phyloP scores from a whole-genome alignment of 1,140 invertebrate species.

The Gryon sp. region DNA sequence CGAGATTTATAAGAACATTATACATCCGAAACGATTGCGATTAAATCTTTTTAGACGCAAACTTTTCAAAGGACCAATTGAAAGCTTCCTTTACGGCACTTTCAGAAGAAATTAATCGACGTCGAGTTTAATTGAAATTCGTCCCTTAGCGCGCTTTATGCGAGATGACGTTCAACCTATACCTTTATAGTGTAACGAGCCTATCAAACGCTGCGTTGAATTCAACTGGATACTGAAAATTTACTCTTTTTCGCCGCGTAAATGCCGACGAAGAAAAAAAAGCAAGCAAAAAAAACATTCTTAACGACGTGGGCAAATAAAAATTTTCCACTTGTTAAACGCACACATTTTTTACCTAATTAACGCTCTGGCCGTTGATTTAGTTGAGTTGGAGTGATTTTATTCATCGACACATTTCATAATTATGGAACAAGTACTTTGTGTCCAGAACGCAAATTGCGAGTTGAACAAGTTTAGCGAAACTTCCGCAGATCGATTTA shows the following conservation, averaged over 20 bases:
- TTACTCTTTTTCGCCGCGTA: conserved; percentile 42
- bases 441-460: no score
- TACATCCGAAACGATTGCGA: conserved; percentile 54
- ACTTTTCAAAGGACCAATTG: conserved; percentile 67
- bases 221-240: conserved; percentile 58
- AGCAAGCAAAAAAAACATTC: conserved; percentile 12
- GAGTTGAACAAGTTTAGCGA: conserved; percentile 38
- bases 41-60: conserved; percentile 57
- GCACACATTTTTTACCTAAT: conserved; percentile 56
- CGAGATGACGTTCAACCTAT: conserved; percentile 28
- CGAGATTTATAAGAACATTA: conserved; percentile 55
- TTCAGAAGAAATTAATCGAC: conserved; percentile 65
- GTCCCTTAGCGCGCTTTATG: conserved; percentile 40
- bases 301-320: neutral
- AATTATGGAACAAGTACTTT: conserved; percentile 41
- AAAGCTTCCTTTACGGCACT: conserved; percentile 65
- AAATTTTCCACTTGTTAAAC: conserved; percentile 39
- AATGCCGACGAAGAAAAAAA: conserved; percentile 5
- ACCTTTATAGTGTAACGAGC: conserved; percentile 57
- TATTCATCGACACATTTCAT: conserved; percentile 16
- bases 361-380: no score
- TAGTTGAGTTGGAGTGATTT: no score
- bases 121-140: conserved; percentile 65
- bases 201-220: conserved; percentile 56
- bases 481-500: no score